Conservation (phyloP, 2,888 invertebrate genomes). For the Leptinotarsa juncta region DNA sequence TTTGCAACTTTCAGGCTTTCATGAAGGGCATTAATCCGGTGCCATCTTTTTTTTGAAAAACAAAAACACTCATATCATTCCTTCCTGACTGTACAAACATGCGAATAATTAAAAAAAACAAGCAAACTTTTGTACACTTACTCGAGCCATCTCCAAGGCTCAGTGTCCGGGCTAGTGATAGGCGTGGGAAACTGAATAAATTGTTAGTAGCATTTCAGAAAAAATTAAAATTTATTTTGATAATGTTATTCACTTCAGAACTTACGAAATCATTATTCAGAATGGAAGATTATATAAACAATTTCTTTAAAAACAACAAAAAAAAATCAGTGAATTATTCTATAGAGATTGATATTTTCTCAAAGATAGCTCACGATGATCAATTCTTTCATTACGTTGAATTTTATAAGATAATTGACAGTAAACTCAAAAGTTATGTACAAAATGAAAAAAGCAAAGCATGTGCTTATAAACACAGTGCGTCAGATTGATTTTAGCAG, state of each 20-base stretch:
- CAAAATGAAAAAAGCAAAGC: slow-evolving; percentile 40
- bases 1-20: too few species aligned
- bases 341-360: slow-evolving; percentile 15
- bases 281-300: neutral
- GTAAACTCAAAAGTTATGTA: slow-evolving; percentile 27
- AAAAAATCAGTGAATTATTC: too few species aligned
- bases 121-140: slow-evolving; percentile 68
- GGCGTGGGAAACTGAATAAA: slow-evolving; percentile 86
- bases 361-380: neutral
- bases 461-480: slow-evolving; percentile 41
- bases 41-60: neutral
- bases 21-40: too few species aligned
- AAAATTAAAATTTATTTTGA: slow-evolving; percentile 3
- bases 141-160: slow-evolving; percentile 92
- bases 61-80: neutral
- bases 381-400: neutral
- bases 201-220: slow-evolving; percentile 45
- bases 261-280: neutral
- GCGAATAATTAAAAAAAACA: slow-evolving; percentile 16
- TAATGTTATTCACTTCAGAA: slow-evolving; percentile 26
- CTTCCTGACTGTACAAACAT: neutral
- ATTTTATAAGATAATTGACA: slow-evolving; percentile 1
- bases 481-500: slow-evolving; percentile 2
- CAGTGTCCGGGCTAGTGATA: slow-evolving; percentile 87
- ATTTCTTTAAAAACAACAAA: neutral